These are phyloP conservation scores for Oopsacas minuta DNA, from an alignment of 37 sponge, comb jelly and placozoan genomes.

Conservation along the genomic window DNA sequence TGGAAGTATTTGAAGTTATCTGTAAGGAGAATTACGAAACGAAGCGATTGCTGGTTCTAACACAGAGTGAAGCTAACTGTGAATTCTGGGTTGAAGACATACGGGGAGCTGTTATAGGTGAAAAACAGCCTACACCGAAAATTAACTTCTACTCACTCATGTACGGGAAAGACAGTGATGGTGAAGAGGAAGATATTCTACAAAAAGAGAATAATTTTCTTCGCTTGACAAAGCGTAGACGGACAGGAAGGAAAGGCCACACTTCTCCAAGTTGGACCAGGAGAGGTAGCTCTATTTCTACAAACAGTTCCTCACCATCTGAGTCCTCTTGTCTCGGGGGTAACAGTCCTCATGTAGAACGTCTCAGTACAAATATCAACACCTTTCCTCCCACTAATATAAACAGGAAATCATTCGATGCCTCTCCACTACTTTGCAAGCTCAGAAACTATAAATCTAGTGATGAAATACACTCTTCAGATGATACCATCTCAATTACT, in stretches of 20 bases:
- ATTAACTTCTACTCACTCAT: conserved; percentile 15
- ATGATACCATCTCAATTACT: not conserved
- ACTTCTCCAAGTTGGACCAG: not conserved
- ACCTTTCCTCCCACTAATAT: not conserved
- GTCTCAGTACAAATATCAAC: not conserved
- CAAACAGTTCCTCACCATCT: not conserved
- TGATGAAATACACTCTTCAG: not conserved
- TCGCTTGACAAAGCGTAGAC: not conserved
- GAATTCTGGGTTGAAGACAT: conserved; percentile 19
- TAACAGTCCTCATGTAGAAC: not conserved
- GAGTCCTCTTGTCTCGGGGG: conserved; percentile 12
- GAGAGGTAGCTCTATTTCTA: not conserved
- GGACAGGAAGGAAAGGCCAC: not conserved
- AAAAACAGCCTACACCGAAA: conserved; percentile 4
- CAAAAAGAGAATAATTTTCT: conserved; percentile 7
- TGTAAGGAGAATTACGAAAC: conserved; percentile 14
- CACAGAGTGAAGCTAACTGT: not conserved
- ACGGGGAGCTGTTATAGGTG: not conserved
- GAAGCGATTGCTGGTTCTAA: not conserved
- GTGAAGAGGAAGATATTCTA: conserved; percentile 1
- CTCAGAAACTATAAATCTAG: not conserved
- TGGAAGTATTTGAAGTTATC: conserved; percentile 2
- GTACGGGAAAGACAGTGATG: conserved; percentile 3
- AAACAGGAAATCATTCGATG: not conserved
- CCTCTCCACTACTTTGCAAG: not conserved